Evolutionary conservation across 2,888 invertebrate genomes (phyloP).

Genomic region (Microctonus brassicae): DNA sequence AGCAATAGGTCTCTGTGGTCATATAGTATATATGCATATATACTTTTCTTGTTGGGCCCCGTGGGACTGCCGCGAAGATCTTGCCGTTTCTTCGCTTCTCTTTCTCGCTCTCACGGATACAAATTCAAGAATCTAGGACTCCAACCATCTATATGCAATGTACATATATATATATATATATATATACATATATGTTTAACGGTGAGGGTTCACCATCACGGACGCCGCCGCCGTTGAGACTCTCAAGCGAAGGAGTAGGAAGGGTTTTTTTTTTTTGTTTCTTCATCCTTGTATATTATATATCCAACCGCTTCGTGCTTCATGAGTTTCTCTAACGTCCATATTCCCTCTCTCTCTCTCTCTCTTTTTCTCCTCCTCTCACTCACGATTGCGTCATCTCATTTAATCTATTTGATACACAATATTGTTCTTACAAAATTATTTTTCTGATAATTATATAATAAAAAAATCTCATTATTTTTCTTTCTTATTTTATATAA

Average conservation of each 20-base stretch:
- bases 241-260: constrained; percentile 22
- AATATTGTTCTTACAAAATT: background rate
- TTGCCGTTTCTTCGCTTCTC: constrained; percentile 31
- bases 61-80: constrained; percentile 52
- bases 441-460: background rate
- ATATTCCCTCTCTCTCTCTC: constrained; percentile 21
- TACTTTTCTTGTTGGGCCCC: constrained; percentile 47
- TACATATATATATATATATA: too few species aligned
- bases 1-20: background rate
- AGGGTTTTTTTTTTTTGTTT: constrained; percentile 17
- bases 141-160: constrained; percentile 30
- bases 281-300: constrained; percentile 14
- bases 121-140: constrained; percentile 60
- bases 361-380: constrained; percentile 10
- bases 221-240: constrained; percentile 14
- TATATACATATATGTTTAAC: constrained; percentile 10
- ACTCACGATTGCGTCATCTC: constrained; percentile 34
- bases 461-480: background rate
- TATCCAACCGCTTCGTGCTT: constrained; percentile 29
- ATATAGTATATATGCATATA: background rate
- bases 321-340: constrained; percentile 32
- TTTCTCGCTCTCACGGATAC: constrained; percentile 55
- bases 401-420: background rate
- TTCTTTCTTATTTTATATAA: background rate
- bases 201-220: constrained; percentile 37